Evolutionary conservation across 2,797 vertebrate species (phyloP), one percentile per base, ranked within the genome.

Genomic region (Denticeps clupeoides): DNA sequence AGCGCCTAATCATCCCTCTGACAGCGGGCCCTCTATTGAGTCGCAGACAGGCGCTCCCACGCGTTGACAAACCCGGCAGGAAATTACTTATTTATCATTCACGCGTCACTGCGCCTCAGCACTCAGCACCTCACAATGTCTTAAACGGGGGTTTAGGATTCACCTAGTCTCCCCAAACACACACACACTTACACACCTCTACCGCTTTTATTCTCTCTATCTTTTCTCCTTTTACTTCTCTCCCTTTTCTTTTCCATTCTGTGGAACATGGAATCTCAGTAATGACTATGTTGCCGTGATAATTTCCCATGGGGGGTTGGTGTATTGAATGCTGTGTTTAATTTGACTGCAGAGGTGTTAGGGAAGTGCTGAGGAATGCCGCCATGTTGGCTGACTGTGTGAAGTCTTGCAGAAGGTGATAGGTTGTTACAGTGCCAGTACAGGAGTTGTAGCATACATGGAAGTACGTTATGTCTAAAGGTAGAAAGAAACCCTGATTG

Each of bases 21-120:
- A 79, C 73, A 74, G 69, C 43, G 43, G 32, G 56, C 62, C 69
- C 65, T 67, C 68, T 56, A 68, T 68, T 55, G 64, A 77, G 76
- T 79, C 65, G 60, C 49, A 13, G 44, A 56, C 71, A 73, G 66
- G 50, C 23, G 43, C 63, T 73, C 55, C 47, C 52, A 51, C 53
- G 71, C 64, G 44, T 58, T 60, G 67, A 71, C 67, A 72, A 74
- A 53, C 59, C 65, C 37, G 41, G 27, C 0, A 71, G 81, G 74
- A 81, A 74, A 79, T 76, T 49, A 74, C 75, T 80, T 70, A 67
- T 69, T 68, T 71, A 78, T 80, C 73, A 69, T 79, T 71, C 78
- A 75, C 68, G 63, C 69, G 59, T 68, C 62, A 38, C 49, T 74
- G 72, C 72, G 10, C 62, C 68, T 68, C 64, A 53, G 21, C 67